These are phyloP conservation scores for Urechis unicinctus DNA, from an alignment of 2,888 invertebrate genomes.

Conservation along the genomic window DNA sequence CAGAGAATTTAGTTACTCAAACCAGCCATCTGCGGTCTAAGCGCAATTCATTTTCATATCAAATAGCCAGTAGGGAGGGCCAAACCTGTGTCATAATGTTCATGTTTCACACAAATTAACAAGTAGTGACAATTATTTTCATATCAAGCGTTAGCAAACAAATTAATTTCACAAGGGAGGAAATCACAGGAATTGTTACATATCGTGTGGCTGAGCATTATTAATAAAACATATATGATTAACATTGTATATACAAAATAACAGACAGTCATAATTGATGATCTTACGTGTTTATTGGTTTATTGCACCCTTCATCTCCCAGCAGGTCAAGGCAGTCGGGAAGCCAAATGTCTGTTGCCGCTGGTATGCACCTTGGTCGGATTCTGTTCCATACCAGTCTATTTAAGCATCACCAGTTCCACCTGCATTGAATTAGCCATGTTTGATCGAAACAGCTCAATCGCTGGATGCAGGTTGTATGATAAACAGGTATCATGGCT, in stretches of 20 bases:
- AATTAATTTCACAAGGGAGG: not conserved
- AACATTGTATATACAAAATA: not conserved
- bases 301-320: conserved; percentile 25
- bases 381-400: conserved; percentile 40
- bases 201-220: not conserved
- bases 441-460: conserved; percentile 36
- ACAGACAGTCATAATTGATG: not conserved
- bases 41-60: conserved; percentile 44
- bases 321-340: conserved; percentile 39
- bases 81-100: conserved; percentile 22
- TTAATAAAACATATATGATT: no score
- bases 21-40: conserved; percentile 46
- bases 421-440: conserved; percentile 34
- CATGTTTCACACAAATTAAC: not conserved
- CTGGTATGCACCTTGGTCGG: conserved; percentile 30
- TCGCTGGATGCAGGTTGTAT: conserved; percentile 15
- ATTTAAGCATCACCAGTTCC: conserved; percentile 30
- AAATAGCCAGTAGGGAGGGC: conserved; percentile 45
- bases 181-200: no score
- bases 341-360: conserved; percentile 29
- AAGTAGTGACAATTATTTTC: no score
- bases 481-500: no score
- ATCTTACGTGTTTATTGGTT: conserved; percentile 28
- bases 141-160: no score
- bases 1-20: conserved; percentile 34